Conservation (phyloP, 2,113 vertebrate species). For the Charina bottae region DNA sequence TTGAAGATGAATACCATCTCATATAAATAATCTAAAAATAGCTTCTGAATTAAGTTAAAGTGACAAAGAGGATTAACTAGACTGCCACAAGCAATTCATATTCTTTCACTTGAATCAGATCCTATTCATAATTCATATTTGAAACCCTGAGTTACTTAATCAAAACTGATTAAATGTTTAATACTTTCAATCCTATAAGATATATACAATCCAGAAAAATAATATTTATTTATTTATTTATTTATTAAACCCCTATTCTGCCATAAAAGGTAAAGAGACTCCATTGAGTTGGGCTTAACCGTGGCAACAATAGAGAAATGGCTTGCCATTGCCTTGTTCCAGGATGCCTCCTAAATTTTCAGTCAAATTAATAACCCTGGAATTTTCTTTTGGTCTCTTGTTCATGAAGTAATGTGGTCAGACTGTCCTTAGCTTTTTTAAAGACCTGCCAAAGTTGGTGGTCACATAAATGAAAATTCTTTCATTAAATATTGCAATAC, state of each 20-base stretch:
- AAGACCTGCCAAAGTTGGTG: background rate
- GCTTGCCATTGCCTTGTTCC: background rate
- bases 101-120: background rate
- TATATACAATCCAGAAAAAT: background rate
- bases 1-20: slow-evolving; percentile 3
- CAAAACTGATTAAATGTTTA: slow-evolving; percentile 12
- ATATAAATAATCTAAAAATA: background rate
- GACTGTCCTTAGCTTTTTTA: background rate
- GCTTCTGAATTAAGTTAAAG: background rate
- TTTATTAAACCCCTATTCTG: background rate
- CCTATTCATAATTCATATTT: background rate
- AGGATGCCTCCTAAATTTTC: background rate
- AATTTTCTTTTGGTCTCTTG: background rate
- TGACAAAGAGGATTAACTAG: background rate
- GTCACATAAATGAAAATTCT: background rate
- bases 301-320: background rate
- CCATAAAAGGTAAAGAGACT: background rate
- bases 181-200: background rate
- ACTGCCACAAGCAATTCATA: background rate
- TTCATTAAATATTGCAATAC: background rate
- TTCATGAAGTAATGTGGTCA: background rate
- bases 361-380: background rate
- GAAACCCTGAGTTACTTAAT: background rate
- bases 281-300: background rate
- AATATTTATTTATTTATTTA: background rate